These are phyloP conservation scores for Macropus fuliginosus DNA, from an alignment of 2,797 vertebrate species.

Conservation along the genomic window DNA sequence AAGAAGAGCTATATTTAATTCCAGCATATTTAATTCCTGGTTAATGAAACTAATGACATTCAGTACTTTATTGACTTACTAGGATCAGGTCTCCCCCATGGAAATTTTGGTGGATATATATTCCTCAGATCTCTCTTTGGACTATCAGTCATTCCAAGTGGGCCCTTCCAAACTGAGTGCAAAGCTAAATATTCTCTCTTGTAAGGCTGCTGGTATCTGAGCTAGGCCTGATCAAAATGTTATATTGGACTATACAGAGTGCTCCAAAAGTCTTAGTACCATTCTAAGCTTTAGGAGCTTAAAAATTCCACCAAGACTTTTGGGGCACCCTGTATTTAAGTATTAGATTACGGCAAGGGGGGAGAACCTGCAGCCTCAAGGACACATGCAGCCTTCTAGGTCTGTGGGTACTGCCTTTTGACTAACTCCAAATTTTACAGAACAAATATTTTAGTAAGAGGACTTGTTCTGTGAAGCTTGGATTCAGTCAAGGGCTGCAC, in stretches of 20 bases:
- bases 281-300: neutral
- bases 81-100: neutral
- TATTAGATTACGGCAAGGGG: neutral
- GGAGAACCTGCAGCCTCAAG: too few relatives aligned
- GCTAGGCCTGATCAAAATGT: neutral
- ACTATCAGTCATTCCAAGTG: neutral
- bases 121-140: neutral
- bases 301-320: neutral
- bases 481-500: too few relatives aligned
- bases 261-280: neutral
- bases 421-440: too few relatives aligned
- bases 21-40: neutral
- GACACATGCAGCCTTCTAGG: too few relatives aligned
- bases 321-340: neutral
- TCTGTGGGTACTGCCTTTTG: too few relatives aligned
- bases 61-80: neutral
- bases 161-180: neutral
- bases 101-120: accelerated
- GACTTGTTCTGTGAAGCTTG: too few relatives aligned
- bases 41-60: neutral
- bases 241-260: neutral
- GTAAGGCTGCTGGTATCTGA: neutral
- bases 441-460: too few relatives aligned
- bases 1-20: neutral
- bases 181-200: neutral